Conservation (phyloP, 2,888 invertebrate genomes). For the Epinotia ramella region DNA sequence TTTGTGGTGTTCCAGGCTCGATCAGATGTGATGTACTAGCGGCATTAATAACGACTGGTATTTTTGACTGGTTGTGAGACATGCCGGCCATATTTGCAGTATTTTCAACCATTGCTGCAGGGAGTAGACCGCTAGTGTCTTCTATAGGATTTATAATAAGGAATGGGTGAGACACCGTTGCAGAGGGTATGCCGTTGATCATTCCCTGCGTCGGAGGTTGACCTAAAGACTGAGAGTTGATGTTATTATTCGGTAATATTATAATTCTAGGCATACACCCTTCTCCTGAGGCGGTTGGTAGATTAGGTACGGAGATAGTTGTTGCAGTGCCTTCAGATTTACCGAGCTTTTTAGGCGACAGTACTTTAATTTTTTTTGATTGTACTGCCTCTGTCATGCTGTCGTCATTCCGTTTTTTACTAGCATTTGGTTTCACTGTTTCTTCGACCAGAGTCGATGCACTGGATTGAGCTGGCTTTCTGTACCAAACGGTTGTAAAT, state of each 20-base stretch:
- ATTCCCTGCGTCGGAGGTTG: background rate
- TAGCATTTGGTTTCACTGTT: background rate
- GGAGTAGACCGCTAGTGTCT: background rate
- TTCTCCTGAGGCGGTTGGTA: background rate
- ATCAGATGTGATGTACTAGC: background rate
- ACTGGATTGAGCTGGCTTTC: slow-evolving; percentile 11
- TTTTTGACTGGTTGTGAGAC: slow-evolving; percentile 2
- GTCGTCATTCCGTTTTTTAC: slow-evolving; percentile 21
- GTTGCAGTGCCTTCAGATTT: background rate
- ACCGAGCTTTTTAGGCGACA: slow-evolving; percentile 23
- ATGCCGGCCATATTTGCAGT: background rate
- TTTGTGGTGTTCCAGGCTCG: background rate
- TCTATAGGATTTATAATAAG: slow-evolving; percentile 22
- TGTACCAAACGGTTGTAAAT: slow-evolving; percentile 14
- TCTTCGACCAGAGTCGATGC: background rate
- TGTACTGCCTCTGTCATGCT: background rate
- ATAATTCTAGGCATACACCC: background rate
- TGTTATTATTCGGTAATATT: slow-evolving; percentile 20
- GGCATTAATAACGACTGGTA: background rate
- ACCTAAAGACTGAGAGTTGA: background rate
- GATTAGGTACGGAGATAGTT: background rate
- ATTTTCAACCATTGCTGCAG: background rate
- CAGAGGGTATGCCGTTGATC: background rate
- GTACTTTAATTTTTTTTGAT: slow-evolving; percentile 25
- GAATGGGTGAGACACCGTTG: slow-evolving; percentile 1